These are phyloP conservation scores for Corythornis cristatus DNA, from an alignment of 2,113 vertebrate species.

Conservation along the genomic window DNA sequence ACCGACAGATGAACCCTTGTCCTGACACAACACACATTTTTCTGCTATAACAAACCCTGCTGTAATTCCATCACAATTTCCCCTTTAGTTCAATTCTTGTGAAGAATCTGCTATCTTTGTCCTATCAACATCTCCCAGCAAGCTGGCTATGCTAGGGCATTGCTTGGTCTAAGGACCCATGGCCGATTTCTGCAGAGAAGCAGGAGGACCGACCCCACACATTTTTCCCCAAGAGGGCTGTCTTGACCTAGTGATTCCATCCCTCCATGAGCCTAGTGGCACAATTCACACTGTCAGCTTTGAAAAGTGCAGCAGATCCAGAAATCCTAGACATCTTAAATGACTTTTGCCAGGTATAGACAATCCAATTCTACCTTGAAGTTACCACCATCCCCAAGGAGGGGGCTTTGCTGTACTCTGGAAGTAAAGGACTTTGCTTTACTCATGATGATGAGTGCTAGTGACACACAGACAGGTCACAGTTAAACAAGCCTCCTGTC, in stretches of 20 bases:
- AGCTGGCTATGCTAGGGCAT: not conserved
- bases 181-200: not conserved
- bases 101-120: not conserved
- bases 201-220: not conserved
- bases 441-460: too few relatives aligned
- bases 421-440: not conserved
- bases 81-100: not conserved
- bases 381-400: too few relatives aligned
- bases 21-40: not conserved
- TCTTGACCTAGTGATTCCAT: not conserved
- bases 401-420: not conserved
- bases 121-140: fast-evolving
- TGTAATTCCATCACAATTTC: not conserved
- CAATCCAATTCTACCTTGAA: not conserved
- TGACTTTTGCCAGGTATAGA: not conserved
- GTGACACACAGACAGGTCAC: too few relatives aligned
- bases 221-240: not conserved
- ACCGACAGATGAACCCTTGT: not conserved
- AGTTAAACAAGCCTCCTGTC: not conserved
- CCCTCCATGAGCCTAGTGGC: not conserved
- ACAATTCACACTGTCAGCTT: not conserved
- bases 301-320: not conserved
- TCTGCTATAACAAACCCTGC: not conserved
- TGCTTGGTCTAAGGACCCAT: not conserved
- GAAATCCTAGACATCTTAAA: not conserved